Conservation (phyloP, 2,888 invertebrate genomes). For the Eupithecia subfuscata region DNA sequence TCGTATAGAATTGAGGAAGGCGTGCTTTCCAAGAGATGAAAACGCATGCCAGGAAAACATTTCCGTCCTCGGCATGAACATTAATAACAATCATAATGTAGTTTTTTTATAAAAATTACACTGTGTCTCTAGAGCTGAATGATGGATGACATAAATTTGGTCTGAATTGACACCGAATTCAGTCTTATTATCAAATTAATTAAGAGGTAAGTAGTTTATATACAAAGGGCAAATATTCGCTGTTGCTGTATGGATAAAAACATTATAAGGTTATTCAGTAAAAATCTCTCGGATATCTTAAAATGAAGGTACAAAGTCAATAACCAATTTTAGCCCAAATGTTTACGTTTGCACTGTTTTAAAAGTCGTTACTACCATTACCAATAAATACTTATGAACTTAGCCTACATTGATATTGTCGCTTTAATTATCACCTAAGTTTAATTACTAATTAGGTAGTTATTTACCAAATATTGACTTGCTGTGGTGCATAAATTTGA, state of each 20-base stretch:
- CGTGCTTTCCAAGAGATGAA: neutral
- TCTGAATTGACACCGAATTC: conserved; percentile 84
- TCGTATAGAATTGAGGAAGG: neutral
- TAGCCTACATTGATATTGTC: conserved; percentile 80
- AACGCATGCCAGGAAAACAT: neutral
- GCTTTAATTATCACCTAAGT: conserved; percentile 74
- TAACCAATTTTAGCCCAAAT: conserved; percentile 25
- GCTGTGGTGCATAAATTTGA: conserved; percentile 49
- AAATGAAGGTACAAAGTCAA: conserved; percentile 38
- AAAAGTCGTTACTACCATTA: conserved; percentile 44
- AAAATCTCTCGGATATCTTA: conserved; percentile 36
- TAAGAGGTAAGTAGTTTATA: conserved; percentile 73
- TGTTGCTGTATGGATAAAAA: conserved; percentile 31
- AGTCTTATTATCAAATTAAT: conserved; percentile 77
- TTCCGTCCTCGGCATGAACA: neutral
- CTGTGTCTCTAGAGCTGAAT: conserved; percentile 42
- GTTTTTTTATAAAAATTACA: conserved; percentile 20
- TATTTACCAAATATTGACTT: conserved; percentile 46
- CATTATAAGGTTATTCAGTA: conserved; percentile 32
- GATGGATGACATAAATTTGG: conserved; percentile 49
- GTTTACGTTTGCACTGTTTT: conserved; percentile 20
- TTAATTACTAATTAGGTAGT: conserved; percentile 44
- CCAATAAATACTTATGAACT: conserved; percentile 56
- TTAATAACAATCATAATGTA: neutral
- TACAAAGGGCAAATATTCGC: conserved; percentile 57